Evolutionary conservation across 1,140 invertebrate genomes (phyloP), one percentile per base, ranked within the genome.

Genomic region (Saccostrea glomerata): DNA sequence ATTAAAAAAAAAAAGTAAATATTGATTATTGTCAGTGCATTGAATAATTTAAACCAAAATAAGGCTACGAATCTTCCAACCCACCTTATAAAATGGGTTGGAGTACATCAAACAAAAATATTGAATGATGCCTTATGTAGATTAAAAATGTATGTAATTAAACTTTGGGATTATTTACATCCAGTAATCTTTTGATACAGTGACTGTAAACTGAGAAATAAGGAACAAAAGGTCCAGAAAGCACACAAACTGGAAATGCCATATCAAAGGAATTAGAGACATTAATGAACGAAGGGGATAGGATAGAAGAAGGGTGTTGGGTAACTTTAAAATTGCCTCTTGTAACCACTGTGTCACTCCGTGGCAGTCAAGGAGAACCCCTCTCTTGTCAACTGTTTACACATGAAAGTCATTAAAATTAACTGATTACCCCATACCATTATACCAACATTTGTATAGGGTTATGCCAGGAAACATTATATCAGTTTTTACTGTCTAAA

Each of bases 381-480:
- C 15, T 77, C 13, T 25, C 23, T 13, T 77, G 70, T 77, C 70
- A 30, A 77, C 70, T 77, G 25, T 77, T 77, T 30, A 36, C 70
- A 77, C 70, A 77, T 77, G 70, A 77, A 77, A 77, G 70, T 77
- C 70, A 77, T 77, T 25, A 77, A 9, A 30, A 77, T 30, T 30
- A 9, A 77, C 70, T 30, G 23, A 15, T 30, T 77, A 15, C 15
- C 70, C 23, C 70, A 36, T 25, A 30, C 70, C 25, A 25, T 77
- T 30, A 30, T 30, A 30, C 11, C 25, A 15, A 15, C 23, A 30
- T 30, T 77, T 25, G 25, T 36, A 63, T 17, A 63, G 58, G 58
- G 15, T 63, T 63, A 63, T 63, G 58, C n/a, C 70, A 77, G 30
- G 70, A 77, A 77, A 77, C 25, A 40, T 30, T 15, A 77, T 77